These are phyloP conservation scores for Poecilus cupreus DNA, from an alignment of 2,888 invertebrate genomes.

Conservation along the genomic window DNA sequence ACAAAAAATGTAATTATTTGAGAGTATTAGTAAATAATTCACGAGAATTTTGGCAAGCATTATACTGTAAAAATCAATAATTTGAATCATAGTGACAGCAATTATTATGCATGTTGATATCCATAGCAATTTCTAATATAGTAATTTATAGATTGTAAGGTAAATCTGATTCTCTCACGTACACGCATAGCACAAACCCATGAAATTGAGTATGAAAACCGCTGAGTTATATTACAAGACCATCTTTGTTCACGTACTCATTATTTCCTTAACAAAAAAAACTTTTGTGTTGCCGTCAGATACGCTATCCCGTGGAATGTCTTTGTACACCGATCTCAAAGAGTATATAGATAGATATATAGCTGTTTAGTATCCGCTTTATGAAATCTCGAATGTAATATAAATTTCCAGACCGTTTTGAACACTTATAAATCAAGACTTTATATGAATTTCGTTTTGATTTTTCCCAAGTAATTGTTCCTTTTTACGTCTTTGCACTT, in stretches of 20 bases:
- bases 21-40: too few species aligned
- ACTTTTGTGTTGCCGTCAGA: neutral
- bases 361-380: slow-evolving; percentile 25
- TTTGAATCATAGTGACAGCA: too few species aligned
- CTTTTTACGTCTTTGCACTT: neutral
- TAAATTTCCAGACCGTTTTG: neutral
- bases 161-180: too few species aligned
- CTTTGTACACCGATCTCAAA: slow-evolving; percentile 15
- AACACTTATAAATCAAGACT: neutral
- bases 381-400: neutral
- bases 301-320: slow-evolving; percentile 12
- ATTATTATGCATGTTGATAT: too few species aligned
- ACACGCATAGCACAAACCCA: neutral
- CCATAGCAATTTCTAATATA: too few species aligned
- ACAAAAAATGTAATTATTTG: too few species aligned
- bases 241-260: slow-evolving; percentile 17
- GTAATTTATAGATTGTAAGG: too few species aligned
- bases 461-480: neutral
- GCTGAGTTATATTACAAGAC: neutral
- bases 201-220: neutral
- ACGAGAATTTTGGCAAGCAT: too few species aligned
- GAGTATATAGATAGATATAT: slow-evolving; percentile 37
- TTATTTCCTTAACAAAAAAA: slow-evolving; percentile 27
- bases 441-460: neutral
- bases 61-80: too few species aligned